phyloP scores from a whole-genome alignment of 2,113 vertebrate genomes.

The Paramormyrops kingsleyae region DNA sequence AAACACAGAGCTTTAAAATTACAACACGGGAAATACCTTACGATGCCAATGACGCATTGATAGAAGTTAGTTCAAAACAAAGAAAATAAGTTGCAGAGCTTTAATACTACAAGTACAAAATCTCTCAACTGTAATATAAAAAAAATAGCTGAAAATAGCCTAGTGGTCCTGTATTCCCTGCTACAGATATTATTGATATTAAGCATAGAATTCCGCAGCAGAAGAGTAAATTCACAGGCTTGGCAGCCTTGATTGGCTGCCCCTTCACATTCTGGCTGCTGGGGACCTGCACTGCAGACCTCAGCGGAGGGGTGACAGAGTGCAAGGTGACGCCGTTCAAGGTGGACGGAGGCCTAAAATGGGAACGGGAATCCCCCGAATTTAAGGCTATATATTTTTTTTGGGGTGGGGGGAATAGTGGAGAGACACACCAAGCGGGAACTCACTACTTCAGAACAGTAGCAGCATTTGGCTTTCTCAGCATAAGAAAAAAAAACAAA shows the following conservation, averaged over 20 bases:
- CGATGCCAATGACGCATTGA: not conserved
- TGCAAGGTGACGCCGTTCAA: not conserved
- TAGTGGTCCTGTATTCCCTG: constrained; percentile 1
- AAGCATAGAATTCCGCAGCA: not conserved
- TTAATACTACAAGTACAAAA: not conserved
- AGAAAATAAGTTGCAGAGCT: not conserved
- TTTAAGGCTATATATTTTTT: not conserved
- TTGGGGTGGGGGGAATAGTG: not conserved
- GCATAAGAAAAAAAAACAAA: constrained; percentile 15
- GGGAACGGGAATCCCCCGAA: not conserved
- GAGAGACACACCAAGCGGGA: not conserved
- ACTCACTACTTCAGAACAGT: constrained; percentile 17
- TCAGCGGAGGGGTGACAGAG: not conserved
- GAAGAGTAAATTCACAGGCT: not conserved
- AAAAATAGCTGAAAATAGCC: not conserved
- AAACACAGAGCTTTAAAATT: not conserved
- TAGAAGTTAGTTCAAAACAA: not conserved
- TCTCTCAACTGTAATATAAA: not conserved
- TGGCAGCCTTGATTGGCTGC: not conserved
- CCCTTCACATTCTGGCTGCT: not conserved
- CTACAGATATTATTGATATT: not conserved
- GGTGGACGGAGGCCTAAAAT: not conserved
- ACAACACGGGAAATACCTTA: not conserved
- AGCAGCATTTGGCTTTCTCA: constrained; percentile 40
- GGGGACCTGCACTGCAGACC: not conserved